These are phyloP conservation scores for Nyctalus aviator DNA, from an alignment of 2,797 vertebrate genomes.

Conservation along the genomic window DNA sequence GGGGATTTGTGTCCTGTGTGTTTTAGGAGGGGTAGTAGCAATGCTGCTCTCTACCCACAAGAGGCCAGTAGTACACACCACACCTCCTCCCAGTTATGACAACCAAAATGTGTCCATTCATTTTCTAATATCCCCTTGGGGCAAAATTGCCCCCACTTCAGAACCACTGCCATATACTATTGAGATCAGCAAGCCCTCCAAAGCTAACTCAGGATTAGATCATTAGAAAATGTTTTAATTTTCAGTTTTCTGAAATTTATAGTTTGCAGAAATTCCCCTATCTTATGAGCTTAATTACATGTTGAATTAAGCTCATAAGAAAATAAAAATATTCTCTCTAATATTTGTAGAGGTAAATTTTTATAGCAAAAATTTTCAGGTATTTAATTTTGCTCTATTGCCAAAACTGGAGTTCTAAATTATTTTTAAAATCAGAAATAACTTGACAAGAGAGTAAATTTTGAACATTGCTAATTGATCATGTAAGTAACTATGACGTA, in stretches of 20 bases:
- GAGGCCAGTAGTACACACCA: not conserved
- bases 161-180: not conserved
- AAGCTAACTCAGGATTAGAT: not conserved
- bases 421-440: not conserved
- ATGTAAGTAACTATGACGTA: not conserved
- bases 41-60: not conserved
- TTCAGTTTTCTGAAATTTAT: not conserved
- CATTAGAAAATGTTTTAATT: not conserved
- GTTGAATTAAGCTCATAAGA: not conserved
- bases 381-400: not conserved
- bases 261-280: not conserved
- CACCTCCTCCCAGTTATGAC: not conserved
- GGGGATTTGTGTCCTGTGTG: not conserved
- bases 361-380: not conserved
- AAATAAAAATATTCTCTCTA: not conserved
- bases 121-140: not conserved
- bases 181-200: not conserved
- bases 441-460: not conserved
- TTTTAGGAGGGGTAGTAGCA: not conserved
- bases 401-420: not conserved
- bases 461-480: not conserved
- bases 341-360: not conserved
- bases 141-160: not conserved
- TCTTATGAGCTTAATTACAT: not conserved
- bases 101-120: not conserved